phyloP scores from a whole-genome alignment of 2,888 invertebrate genomes.

The Caenorhabditis afra region DNA sequence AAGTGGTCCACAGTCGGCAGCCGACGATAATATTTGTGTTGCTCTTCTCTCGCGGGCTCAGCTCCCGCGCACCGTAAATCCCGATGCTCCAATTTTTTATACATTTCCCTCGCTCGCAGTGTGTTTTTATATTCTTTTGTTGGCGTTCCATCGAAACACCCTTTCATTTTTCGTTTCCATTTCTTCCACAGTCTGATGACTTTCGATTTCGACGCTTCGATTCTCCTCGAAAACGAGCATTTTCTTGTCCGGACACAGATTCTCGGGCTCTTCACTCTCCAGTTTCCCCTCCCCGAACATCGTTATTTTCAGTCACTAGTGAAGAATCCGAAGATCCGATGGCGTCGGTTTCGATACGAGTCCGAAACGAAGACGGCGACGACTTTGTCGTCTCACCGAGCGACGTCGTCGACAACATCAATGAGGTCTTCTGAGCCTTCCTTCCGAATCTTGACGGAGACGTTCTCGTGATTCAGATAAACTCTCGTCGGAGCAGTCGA shows the following conservation, averaged over 20 bases:
- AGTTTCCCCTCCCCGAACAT: too few relatives aligned
- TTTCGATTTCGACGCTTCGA: background rate
- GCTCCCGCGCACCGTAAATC: slow-evolving; percentile 41
- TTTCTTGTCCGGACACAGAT: too few relatives aligned
- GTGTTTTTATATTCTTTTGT: slow-evolving; percentile 19
- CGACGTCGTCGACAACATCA: slow-evolving; percentile 52
- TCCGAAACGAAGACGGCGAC: slow-evolving; percentile 57
- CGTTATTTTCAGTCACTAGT: slow-evolving; percentile 10
- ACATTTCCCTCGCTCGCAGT: slow-evolving; percentile 8
- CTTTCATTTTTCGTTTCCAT: background rate
- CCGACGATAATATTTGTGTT: slow-evolving; percentile 51
- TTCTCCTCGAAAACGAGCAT: background rate
- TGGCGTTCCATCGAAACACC: slow-evolving; percentile 36
- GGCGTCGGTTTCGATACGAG: slow-evolving; percentile 63
- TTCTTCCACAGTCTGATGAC: slow-evolving; percentile 24
- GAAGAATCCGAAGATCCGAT: slow-evolving; percentile 41
- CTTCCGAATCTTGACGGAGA: background rate
- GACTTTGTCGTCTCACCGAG: slow-evolving; percentile 57
- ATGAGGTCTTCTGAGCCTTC: slow-evolving; percentile 21
- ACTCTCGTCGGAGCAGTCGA: slow-evolving; percentile 53
- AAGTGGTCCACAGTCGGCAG: slow-evolving; percentile 48
- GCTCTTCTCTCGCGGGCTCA: slow-evolving; percentile 38
- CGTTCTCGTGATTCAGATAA: slow-evolving; percentile 28
- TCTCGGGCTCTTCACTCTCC: background rate
- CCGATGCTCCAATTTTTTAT: slow-evolving; percentile 20